Evolutionary conservation across 2,888 invertebrate genomes (phyloP).

Genomic region (Chalcis sispes): DNA sequence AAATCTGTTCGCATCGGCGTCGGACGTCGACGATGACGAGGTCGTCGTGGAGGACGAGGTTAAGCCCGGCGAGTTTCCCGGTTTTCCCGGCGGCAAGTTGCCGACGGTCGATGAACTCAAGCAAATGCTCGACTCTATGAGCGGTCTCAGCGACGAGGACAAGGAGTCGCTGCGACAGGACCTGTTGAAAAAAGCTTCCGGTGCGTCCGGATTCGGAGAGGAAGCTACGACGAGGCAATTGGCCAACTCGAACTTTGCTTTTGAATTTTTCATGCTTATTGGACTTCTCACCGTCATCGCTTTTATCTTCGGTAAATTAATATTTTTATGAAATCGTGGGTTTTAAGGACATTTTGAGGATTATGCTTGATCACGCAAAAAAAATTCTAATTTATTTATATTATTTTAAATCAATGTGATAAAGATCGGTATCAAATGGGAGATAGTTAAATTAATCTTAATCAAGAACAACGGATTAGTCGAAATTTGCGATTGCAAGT

Average conservation of each 20-base stretch:
- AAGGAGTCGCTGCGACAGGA: constrained; percentile 79
- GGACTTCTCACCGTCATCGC: constrained; percentile 64
- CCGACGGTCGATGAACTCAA: constrained; percentile 80
- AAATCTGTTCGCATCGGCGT: constrained; percentile 21
- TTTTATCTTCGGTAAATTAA: constrained; percentile 66
- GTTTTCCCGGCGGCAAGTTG: constrained; percentile 67
- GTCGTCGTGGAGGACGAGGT: constrained; percentile 43
- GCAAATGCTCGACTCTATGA: constrained; percentile 79
- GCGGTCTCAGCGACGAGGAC: constrained; percentile 80
- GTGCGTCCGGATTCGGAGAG: not conserved
- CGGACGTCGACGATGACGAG: constrained; percentile 38
- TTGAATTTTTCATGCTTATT: constrained; percentile 71
- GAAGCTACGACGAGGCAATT: not conserved
- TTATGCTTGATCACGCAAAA: too few species aligned
- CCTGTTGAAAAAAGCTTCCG: constrained; percentile 65
- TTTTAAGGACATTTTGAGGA: too few species aligned
- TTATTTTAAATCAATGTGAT: too few species aligned
- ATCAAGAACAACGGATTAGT: too few species aligned
- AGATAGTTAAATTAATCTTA: too few species aligned
- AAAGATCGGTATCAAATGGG: too few species aligned
- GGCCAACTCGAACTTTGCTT: constrained; percentile 29
- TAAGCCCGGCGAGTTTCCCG: not conserved
- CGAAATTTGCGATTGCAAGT: too few species aligned
- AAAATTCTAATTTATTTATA: too few species aligned
- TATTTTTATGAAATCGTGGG: not conserved